Conservation (phyloP, 2,888 invertebrate genomes). For the Acronicta leporina region DNA sequence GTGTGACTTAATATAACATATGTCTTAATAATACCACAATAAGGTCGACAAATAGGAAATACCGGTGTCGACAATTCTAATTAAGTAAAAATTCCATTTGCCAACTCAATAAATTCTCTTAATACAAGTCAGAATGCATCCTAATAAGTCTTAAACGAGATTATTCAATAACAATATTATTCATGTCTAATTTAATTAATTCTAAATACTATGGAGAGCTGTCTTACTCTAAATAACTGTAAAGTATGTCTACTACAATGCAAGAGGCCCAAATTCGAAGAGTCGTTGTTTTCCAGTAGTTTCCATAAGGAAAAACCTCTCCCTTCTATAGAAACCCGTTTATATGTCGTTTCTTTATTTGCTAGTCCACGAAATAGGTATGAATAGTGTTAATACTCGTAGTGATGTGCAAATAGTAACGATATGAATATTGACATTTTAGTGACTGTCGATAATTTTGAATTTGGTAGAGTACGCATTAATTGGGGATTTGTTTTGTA, state of each 20-base stretch:
- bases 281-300: slow-evolving; percentile 3
- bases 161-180: slow-evolving; percentile 16
- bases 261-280: background rate
- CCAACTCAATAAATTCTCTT: background rate
- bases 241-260: slow-evolving; percentile 10
- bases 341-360: slow-evolving; percentile 14
- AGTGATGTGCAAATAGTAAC: slow-evolving; percentile 19
- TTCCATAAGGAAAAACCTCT: slow-evolving; percentile 39
- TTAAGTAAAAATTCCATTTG: background rate
- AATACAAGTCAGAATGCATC: background rate
- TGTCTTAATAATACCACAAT: no score
- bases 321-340: slow-evolving; percentile 31
- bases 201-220: background rate
- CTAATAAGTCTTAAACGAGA: background rate
- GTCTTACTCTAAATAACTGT: slow-evolving; percentile 15
- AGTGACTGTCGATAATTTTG: slow-evolving; percentile 3
- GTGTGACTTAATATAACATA: no score
- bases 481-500: no score
- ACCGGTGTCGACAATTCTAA: no score
- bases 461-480: no score
- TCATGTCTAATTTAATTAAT: slow-evolving; percentile 3
- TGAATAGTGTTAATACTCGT: slow-evolving; percentile 7
- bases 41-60: no score
- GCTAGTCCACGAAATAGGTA: slow-evolving; percentile 12
- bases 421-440: slow-evolving; percentile 3